Conservation (phyloP, 1,140 invertebrate genomes). For the Trichogramma pretiosum region DNA sequence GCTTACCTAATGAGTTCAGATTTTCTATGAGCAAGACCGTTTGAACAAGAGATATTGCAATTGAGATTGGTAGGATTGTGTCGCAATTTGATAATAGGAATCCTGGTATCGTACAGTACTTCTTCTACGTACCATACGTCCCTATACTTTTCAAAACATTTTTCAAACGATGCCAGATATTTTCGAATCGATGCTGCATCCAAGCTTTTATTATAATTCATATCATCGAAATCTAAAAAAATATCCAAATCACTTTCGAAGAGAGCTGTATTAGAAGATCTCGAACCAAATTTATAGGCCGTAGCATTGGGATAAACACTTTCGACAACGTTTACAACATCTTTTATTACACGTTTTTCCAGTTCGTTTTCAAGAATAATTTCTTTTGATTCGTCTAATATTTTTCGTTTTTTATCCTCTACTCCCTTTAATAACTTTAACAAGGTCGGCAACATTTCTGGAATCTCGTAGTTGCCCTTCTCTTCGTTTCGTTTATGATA, state of each 20-base stretch:
- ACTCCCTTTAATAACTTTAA: constrained; percentile 14
- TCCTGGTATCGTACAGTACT: constrained; percentile 26
- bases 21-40: constrained; percentile 50
- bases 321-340: constrained; percentile 18
- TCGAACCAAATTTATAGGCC: constrained; percentile 44
- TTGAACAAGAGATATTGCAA: constrained; percentile 51
- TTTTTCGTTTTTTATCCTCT: constrained; percentile 10
- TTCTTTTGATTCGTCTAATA: constrained; percentile 15
- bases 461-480: constrained; percentile 9
- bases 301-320: constrained; percentile 20
- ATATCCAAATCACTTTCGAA: constrained; percentile 44
- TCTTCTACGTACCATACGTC: constrained; percentile 24
- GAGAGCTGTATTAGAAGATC: constrained; percentile 37
- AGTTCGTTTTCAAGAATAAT: not conserved
- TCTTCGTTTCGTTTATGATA: constrained; percentile 19
- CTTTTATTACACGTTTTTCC: constrained; percentile 17
- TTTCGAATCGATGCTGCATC: not conserved
- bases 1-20: constrained; percentile 41
- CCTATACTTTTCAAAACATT: constrained; percentile 9
- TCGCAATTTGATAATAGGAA: constrained; percentile 49
- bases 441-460: constrained; percentile 12
- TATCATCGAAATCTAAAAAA: constrained; percentile 40
- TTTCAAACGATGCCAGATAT: not conserved
- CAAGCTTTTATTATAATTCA: constrained; percentile 1
- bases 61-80: constrained; percentile 40